Evolutionary conservation across 1,140 invertebrate species (phyloP).

Genomic region (Pomacea maculata): DNA sequence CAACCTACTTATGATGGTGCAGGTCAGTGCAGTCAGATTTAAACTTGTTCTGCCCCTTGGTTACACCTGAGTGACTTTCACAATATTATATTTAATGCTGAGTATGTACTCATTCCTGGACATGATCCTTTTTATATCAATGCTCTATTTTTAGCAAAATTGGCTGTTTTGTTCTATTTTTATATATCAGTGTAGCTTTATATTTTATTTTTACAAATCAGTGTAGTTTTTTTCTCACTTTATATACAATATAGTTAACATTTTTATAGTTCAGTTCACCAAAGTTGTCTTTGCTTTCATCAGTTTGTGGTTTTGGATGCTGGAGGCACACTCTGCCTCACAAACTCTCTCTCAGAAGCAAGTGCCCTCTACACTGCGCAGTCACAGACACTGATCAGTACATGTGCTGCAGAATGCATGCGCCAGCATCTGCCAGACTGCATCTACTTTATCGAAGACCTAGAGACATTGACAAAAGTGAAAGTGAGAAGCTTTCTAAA

Average conservation of each 20-base stretch:
- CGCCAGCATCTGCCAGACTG: slow-evolving; percentile 91
- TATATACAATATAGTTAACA: too few relatives aligned
- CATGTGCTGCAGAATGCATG: slow-evolving; percentile 92
- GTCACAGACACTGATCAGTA: slow-evolving; percentile 71
- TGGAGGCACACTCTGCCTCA: slow-evolving; percentile 78
- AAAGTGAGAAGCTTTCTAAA: slow-evolving; percentile 75
- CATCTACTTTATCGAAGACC: slow-evolving; percentile 94
- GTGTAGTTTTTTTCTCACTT: too few relatives aligned
- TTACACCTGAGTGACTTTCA: neutral
- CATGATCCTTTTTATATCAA: neutral
- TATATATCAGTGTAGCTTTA: neutral
- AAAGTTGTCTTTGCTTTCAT: neutral
- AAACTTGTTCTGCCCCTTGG: neutral
- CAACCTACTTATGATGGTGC: slow-evolving; percentile 91
- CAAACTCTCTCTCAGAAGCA: slow-evolving; percentile 66
- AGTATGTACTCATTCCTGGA: neutral
- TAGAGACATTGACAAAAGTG: slow-evolving; percentile 95
- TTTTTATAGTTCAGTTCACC: too few relatives aligned
- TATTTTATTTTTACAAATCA: neutral
- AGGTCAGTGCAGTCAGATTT: slow-evolving; percentile 67
- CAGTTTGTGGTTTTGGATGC: slow-evolving; percentile 76
- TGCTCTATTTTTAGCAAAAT: too few relatives aligned
- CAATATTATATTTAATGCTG: neutral
- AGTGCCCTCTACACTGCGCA: slow-evolving; percentile 56
- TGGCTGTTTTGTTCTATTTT: neutral